These are phyloP conservation scores for Erpornis zantholeuca DNA, from an alignment of 2,113 vertebrate species.

Conservation along the genomic window DNA sequence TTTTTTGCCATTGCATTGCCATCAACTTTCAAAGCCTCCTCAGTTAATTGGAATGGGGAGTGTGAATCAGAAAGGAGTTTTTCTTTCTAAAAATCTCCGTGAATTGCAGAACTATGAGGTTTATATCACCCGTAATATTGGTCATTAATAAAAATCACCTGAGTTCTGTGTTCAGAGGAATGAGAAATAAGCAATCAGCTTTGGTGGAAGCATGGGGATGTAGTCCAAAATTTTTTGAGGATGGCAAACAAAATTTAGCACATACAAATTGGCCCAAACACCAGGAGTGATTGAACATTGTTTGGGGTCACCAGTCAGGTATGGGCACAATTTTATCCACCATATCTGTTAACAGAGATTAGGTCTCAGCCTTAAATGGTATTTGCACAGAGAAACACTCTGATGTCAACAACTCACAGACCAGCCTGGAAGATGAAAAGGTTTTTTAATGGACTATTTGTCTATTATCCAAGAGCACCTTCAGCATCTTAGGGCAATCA, in stretches of 20 bases:
- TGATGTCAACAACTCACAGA: not conserved
- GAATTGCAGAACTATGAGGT: not conserved
- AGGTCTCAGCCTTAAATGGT: not conserved
- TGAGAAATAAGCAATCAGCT: not conserved
- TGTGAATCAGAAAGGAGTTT: not conserved
- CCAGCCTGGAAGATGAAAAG: not conserved
- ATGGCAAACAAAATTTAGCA: not conserved
- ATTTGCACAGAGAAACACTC: not conserved
- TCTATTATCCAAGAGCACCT: not conserved
- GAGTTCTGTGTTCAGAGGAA: not conserved
- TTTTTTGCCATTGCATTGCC: not conserved
- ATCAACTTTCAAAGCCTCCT: not conserved
- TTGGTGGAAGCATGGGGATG: not conserved
- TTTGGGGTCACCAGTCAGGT: not conserved
- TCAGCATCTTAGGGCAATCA: not conserved
- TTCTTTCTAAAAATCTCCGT: not conserved
- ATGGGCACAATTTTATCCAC: not conserved
- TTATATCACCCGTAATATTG: not conserved
- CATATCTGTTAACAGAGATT: not conserved
- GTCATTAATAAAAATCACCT: not conserved
- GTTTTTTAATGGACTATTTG: not conserved
- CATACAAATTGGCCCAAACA: not conserved
- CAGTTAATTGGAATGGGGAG: not conserved
- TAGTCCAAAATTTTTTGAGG: not conserved
- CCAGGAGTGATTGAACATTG: not conserved